Base-by-base conservation (phyloP, 2,113 vertebrate genomes). In the Sterna hirundo region DNA sequence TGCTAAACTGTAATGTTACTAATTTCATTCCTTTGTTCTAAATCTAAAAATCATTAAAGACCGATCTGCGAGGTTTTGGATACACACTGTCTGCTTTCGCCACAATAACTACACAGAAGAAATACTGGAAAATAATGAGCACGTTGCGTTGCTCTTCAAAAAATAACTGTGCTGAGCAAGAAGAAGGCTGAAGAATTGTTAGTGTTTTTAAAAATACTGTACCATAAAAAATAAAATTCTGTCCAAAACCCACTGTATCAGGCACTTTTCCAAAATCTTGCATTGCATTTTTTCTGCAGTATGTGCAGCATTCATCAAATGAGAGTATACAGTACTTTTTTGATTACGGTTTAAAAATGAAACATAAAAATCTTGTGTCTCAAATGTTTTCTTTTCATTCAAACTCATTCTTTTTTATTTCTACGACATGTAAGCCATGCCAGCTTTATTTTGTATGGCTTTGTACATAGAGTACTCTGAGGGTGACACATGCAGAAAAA, bases 231-330 rank as follows among this genome's bases (percentile, higher is more conserved):
- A 57, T 36, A 93, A 95, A 94, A 77, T 74, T 70, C 57, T 54
- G 17, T 86, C 62, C 54, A 57, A 91, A 94, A 85, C 20, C 11
- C 36, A 89, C 84, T 58, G 47, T 51, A 87, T 81, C 81, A 71
- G 96, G 89, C 76, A 94, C 57, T 88, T 85, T 85, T 96, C 92
- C 92, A 96, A 89, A 85, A 70, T 22, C 93, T 94, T 75, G n/a
- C 94, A 58, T 51, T 32, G 57, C 82, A 89, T 58, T 92, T 97
- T 96, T 95, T 87, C 89, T 94, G 88, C 79, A 74, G 55, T 23
- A 55, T 94, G 70, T 80, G 86, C 84, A 94, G 86, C 84, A 88
- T 64, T 74, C 61, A 77, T 71, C 93, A 94, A 51, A 77, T 1
- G 3, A 86, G 51, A 90, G 34, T 11, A 71, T 23, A 91, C 25